Conservation (phyloP, 2,113 vertebrate species). For the Morone chrysops region DNA sequence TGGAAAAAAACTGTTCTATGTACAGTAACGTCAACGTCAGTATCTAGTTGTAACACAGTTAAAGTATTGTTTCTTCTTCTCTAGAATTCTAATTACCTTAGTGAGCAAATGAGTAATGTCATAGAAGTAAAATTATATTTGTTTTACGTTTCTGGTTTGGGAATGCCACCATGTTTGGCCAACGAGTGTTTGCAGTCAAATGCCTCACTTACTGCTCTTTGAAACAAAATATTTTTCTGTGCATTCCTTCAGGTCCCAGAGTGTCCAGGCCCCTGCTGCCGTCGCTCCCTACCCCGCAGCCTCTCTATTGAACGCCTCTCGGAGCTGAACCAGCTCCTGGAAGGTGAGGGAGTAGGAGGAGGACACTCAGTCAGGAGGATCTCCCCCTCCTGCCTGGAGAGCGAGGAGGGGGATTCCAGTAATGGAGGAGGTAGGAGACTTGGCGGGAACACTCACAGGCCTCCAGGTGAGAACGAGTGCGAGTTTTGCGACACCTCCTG, state of each 20-base stretch:
- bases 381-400: conserved; percentile 83
- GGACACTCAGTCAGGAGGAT: conserved; percentile 43
- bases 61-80: too few relatives aligned
- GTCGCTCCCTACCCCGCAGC: conserved; percentile 79
- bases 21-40: too few relatives aligned
- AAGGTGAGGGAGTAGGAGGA: conserved; percentile 77
- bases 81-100: too few relatives aligned
- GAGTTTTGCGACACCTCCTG: conserved; percentile 94
- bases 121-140: neutral
- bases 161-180: neutral
- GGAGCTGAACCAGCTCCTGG: conserved; percentile 85
- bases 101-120: neutral
- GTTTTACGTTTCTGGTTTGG: neutral
- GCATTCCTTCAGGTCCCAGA: conserved; percentile 70
- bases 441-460: conserved; percentile 82
- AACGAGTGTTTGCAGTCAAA: neutral
- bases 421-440: conserved; percentile 72
- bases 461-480: conserved; percentile 88
- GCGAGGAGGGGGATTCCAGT: conserved; percentile 81
- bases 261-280: conserved; percentile 79
- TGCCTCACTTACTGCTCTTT: neutral
- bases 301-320: conserved; percentile 86
- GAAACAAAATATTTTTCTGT: neutral
- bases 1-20: too few relatives aligned
- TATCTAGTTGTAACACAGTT: too few relatives aligned